Evolutionary conservation across 2,888 invertebrate genomes (phyloP).

Genomic region (Synergus japonicus): DNA sequence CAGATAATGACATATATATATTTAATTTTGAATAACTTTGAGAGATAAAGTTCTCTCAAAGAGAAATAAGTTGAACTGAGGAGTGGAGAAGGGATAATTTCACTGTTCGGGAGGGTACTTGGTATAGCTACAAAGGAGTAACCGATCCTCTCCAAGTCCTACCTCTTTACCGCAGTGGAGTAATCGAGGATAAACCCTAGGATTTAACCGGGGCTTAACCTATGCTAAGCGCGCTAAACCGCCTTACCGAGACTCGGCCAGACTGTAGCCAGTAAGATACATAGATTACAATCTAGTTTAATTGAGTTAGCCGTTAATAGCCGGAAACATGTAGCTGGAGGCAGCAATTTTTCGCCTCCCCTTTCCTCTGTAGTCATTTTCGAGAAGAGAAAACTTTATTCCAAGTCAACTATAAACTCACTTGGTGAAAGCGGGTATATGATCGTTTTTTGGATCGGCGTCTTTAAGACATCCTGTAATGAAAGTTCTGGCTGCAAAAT

Average conservation of each 20-base stretch:
- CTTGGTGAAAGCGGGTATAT: background rate
- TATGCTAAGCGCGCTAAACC: slow-evolving; percentile 73
- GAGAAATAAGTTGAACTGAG: too few relatives aligned
- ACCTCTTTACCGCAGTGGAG: slow-evolving; percentile 61
- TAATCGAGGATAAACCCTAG: slow-evolving; percentile 72
- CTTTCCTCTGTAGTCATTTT: background rate
- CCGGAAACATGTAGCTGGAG: slow-evolving; percentile 54
- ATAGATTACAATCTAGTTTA: slow-evolving; percentile 74
- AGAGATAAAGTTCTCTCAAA: too few relatives aligned
- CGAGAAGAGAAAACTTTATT: background rate
- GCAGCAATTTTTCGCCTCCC: slow-evolving; percentile 30
- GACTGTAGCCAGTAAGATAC: slow-evolving; percentile 60
- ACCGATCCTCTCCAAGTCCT: slow-evolving; percentile 49
- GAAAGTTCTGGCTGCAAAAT: too few relatives aligned
- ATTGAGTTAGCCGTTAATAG: slow-evolving; percentile 71
- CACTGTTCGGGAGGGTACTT: slow-evolving; percentile 31
- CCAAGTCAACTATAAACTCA: background rate
- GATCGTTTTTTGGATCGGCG: background rate
- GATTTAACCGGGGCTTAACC: slow-evolving; percentile 73
- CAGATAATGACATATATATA: too few relatives aligned
- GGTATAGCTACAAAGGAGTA: slow-evolving; percentile 44
- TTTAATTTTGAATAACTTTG: too few relatives aligned
- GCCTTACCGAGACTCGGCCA: slow-evolving; percentile 64
- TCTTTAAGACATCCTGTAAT: background rate
- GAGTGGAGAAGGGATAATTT: slow-evolving; percentile 28